Evolutionary conservation across 2,888 invertebrate genomes (phyloP), one percentile per base, ranked within the genome.

Genomic region (Galerucella pusilla): DNA sequence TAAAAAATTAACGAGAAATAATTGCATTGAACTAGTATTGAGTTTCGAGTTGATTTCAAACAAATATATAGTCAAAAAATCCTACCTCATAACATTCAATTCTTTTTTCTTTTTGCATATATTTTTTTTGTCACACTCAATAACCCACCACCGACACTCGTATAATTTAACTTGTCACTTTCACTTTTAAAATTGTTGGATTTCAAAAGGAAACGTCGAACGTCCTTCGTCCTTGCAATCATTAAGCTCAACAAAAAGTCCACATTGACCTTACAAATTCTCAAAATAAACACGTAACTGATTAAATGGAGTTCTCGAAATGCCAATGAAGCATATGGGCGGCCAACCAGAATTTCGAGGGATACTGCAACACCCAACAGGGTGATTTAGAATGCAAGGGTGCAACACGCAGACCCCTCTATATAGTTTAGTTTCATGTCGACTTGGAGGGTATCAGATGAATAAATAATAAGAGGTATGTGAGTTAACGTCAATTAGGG

Each of bases 281-380:
- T 81, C 69, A 74, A 74, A 71, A 72, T 66, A 72, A 66, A 66
- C 74, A 74, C 71, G 74, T 77, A 73, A 70, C 75, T 75, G 74
- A 82, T 80, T 80, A 83, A 83, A 84, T 83, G 52, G 68, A 42
- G 68, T 63, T 61, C 49, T 69, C 82, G 81, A 80, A 81, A 81
- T 81, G 77, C 81, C 83, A 83, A 81, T 81, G 80, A 80, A 80
- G 81, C 82, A 83, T 84, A 80, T 79, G 73, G 76, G 80, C 85
- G 83, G 82, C 86, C 86, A 86, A 86, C 86, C 84, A 84, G 84
- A 84, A 83, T 81, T 78, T 79, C 45, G 64, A 65, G 46, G 46
- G 80, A 84, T 79, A 82, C 81, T 80, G 82, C 80, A 79, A 80
- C 81, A 81, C 45, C 64, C 42, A 46, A 65, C 64, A 73, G 80